phyloP scores from a whole-genome alignment of 1,140 invertebrate genomes.

The Parapsyche elsis region DNA sequence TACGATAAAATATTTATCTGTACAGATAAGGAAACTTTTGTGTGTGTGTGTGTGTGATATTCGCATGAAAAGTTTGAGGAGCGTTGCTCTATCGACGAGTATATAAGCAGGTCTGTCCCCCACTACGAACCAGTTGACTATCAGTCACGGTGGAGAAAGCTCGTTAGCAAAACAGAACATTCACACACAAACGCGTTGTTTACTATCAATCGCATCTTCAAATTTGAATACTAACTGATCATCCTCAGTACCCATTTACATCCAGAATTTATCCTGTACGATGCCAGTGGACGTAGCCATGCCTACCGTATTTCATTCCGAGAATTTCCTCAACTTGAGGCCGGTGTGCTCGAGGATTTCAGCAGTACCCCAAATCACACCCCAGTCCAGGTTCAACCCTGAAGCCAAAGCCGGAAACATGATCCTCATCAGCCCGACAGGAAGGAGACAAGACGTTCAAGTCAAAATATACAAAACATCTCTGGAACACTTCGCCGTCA shows the following conservation, averaged over 20 bases:
- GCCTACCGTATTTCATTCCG: constrained; percentile 52
- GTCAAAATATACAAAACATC: constrained; percentile 75
- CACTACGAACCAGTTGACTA: background rate
- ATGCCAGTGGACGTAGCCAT: constrained; percentile 54
- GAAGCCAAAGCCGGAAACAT: constrained; percentile 74
- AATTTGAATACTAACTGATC: background rate
- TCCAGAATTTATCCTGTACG: background rate
- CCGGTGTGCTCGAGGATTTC: constrained; percentile 57
- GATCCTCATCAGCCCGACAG: constrained; percentile 70
- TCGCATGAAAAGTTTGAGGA: background rate
- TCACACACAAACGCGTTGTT: background rate
- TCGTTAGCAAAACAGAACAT: background rate
- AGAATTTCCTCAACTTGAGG: constrained; percentile 49
- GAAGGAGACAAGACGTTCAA: constrained; percentile 71
- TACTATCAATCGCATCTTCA: background rate
- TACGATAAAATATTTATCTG: too few relatives aligned
- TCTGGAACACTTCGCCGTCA: constrained; percentile 75
- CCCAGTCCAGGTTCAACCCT: constrained; percentile 67
- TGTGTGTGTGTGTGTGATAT: too few relatives aligned
- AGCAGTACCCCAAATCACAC: constrained; percentile 58
- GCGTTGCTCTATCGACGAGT: background rate
- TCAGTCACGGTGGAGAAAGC: background rate
- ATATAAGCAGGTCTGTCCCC: constrained; percentile 13
- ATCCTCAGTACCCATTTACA: background rate
- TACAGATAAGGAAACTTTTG: too few relatives aligned